Percentiles rank a stretch among this genome's conserved stretches.
Evolutionary conservation across 92 coral and sea anemone genomes (phyloP).

Genomic region (Actinernus sp.): DNA sequence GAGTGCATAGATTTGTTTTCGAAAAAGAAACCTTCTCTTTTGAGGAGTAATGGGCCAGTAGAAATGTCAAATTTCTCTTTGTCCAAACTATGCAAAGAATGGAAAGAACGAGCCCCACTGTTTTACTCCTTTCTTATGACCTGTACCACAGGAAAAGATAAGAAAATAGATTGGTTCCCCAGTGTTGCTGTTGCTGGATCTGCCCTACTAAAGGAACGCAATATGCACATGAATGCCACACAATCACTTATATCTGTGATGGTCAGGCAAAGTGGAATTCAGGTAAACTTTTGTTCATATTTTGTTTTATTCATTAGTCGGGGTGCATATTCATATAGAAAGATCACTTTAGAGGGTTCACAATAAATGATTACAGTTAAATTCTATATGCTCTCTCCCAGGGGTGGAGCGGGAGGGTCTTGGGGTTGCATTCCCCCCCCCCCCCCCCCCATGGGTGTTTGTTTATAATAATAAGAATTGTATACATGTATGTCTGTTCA

Average conservation of each 20-base stretch:
- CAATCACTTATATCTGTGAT: constrained; percentile 25
- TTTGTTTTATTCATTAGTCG: no score
- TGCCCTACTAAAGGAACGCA: constrained; percentile 36
- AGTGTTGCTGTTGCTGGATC: constrained; percentile 33
- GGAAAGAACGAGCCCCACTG: constrained; percentile 41
- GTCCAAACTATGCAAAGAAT: constrained; percentile 36
- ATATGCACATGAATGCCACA: constrained; percentile 66
- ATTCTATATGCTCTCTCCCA: no score
- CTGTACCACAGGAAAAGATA: constrained; percentile 39
- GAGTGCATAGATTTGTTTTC: constrained; percentile 42
- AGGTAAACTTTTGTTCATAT: constrained; percentile 20
- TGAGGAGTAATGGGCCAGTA: constrained; percentile 23
- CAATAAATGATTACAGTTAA: no score
- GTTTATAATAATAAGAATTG: no score
- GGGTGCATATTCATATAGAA: no score
- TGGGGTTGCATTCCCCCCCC: no score
- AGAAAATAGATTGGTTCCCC: constrained; percentile 41
- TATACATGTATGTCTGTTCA: no score
- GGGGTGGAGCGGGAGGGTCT: no score
- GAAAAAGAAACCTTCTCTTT: constrained; percentile 30
- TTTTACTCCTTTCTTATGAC: constrained; percentile 28
- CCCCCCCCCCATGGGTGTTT: no score
- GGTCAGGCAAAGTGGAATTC: constrained; percentile 34
- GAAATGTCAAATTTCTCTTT: constrained; percentile 45
- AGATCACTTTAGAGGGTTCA: no score